Percentiles rank a stretch among this genome's conserved stretches.
Conservation (phyloP, 1,140 invertebrate genomes). For the Zaprionus capensis region DNA sequence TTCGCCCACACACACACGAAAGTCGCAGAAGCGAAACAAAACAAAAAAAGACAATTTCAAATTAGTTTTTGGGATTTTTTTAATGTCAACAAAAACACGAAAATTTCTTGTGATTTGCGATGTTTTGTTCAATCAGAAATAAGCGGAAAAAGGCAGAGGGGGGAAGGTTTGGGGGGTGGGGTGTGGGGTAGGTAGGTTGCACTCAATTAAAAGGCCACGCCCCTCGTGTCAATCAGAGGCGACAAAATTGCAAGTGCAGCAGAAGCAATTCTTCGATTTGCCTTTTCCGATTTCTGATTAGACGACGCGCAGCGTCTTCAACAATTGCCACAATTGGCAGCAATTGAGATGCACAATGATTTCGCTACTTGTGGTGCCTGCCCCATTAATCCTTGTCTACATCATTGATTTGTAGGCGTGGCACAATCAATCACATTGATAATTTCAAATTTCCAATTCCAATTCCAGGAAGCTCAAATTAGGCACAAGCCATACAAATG, state of each 20-base stretch:
- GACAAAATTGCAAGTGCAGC: slow-evolving; percentile 33
- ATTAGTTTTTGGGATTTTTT: slow-evolving; percentile 7
- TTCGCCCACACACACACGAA: not conserved
- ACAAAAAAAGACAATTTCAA: slow-evolving; percentile 4
- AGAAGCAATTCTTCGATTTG: slow-evolving; percentile 15
- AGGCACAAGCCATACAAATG: slow-evolving; percentile 53
- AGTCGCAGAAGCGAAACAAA: not conserved
- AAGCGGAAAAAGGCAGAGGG: not conserved
- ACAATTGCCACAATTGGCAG: slow-evolving; percentile 51
- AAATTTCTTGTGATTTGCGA: slow-evolving; percentile 54
- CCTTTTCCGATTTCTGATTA: slow-evolving; percentile 31
- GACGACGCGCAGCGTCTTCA: not conserved
- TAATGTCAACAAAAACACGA: slow-evolving; percentile 40
- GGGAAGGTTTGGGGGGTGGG: not conserved
- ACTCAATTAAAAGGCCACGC: slow-evolving; percentile 30
- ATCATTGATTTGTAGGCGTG: slow-evolving; percentile 9
- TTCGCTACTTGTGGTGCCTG: slow-evolving; percentile 9
- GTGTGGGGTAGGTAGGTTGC: not conserved
- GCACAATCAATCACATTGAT: slow-evolving; percentile 46
- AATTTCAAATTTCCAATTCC: slow-evolving; percentile 48
- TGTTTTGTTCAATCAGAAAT: slow-evolving; percentile 15
- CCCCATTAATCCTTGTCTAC: slow-evolving; percentile 31
- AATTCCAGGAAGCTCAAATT: slow-evolving; percentile 49
- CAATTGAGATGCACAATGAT: slow-evolving; percentile 45
- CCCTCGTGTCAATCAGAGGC: slow-evolving; percentile 37